Evolutionary conservation across 2,888 invertebrate genomes (phyloP), one percentile per base, ranked within the genome.

Genomic region (Megastigmus dorsalis): DNA sequence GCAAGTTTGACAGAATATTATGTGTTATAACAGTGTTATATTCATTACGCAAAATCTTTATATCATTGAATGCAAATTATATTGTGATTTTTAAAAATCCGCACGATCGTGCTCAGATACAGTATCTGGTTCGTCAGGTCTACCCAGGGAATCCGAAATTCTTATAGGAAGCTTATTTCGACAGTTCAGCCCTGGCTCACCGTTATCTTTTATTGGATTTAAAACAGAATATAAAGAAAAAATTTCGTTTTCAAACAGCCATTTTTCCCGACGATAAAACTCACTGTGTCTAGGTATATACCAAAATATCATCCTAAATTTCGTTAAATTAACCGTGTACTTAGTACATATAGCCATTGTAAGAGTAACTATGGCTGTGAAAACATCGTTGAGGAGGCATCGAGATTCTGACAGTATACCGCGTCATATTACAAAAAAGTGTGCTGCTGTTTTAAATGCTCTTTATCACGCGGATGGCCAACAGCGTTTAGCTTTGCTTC

Each of bases 161-260:
- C 36, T n/a, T 68, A 0, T 62, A 54, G 26, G 74, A 74, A 9
- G 63, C 48, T 13, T 73, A 66, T 15, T 7, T 15, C 3, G 67
- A 73, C 23, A 59, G 59, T 1, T 59, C 59, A 1, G 18, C 10
- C 13, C 52, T 36, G 48, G 50, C 66, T 3, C 43, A 73, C 26
- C 57, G 66, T n/a, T 73, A 73, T 66, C 41, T 72, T 0, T 23
- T 72, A 7, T 13, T 52, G 10, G 52, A 52, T n/a, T n/a, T 28
- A 5, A 28, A 26, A 28, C 52, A 52, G 13, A 28, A 10, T 4
- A 28, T 28, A 13, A 4, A 15, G 2, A n/a, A 26, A 10, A 1
- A 52, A 13, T 9, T 26, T 52, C 28, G 28, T n/a, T 52, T 52
- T 52, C n/a, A 13, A 26, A 28, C 26, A 3, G 10, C 1, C 52